Percentiles rank a stretch among this genome's conserved stretches.
phyloP scores from a whole-genome alignment of 2,797 vertebrate species.

The Neostethus bicornis region DNA sequence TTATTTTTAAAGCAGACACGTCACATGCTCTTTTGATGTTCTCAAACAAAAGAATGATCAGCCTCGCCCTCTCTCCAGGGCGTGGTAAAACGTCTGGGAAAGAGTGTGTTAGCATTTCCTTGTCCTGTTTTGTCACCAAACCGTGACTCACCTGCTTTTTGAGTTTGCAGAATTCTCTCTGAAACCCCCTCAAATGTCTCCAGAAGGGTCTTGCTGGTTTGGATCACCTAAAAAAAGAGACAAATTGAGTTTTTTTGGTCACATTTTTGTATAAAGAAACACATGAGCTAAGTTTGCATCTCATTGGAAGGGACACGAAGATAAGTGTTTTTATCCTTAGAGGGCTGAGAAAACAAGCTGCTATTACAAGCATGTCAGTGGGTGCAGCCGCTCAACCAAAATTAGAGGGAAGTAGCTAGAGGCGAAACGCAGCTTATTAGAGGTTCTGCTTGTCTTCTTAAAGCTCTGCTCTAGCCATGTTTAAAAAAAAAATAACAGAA shows the following conservation, averaged over 20 bases:
- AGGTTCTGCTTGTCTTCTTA: conserved; percentile 17
- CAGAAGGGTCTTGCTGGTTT: conserved; percentile 87
- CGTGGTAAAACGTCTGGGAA: too few species aligned
- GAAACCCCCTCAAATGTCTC: conserved; percentile 90
- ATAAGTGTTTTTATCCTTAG: conserved; percentile 35
- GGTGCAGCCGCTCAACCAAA: conserved; percentile 55
- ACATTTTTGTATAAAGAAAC: conserved; percentile 2
- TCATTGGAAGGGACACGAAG: conserved; percentile 43
- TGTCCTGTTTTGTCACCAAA: not conserved
- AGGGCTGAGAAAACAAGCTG: conserved; percentile 41
- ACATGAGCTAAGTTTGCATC: conserved; percentile 28
- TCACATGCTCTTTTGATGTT: too few species aligned
- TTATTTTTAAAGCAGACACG: too few species aligned
- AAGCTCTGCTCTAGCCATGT: conserved; percentile 1
- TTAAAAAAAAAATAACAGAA: conserved; percentile 3
- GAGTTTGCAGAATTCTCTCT: conserved; percentile 91
- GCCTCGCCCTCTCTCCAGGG: too few species aligned
- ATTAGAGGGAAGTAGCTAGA: conserved; percentile 57
- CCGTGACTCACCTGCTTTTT: conserved; percentile 88
- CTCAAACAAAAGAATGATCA: too few species aligned
- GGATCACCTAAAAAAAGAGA: conserved; percentile 87
- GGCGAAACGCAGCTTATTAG: conserved; percentile 51
- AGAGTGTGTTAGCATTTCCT: too few species aligned
- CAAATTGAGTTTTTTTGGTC: conserved; percentile 22
- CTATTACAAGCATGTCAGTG: conserved; percentile 56